Conservation (phyloP, 2,888 invertebrate genomes). For the Octonoba sinensis region DNA sequence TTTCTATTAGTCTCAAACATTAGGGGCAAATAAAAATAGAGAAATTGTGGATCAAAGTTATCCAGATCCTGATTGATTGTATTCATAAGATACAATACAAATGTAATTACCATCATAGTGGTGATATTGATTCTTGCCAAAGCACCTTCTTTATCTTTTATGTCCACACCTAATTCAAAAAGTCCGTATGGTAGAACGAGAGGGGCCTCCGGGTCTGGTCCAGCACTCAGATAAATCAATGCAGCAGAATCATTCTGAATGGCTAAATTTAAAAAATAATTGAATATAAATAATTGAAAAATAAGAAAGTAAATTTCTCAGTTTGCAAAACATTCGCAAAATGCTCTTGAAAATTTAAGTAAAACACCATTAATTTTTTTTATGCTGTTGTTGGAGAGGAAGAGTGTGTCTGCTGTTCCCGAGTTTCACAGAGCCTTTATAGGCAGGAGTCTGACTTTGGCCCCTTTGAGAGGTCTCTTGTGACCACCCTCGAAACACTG, state of each 20-base stretch:
- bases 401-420: too few species aligned
- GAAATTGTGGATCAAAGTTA: too few species aligned
- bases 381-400: too few species aligned
- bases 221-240: conserved; percentile 66
- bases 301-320: neutral
- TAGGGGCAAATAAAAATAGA: too few species aligned
- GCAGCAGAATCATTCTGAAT: conserved; percentile 63
- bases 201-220: conserved; percentile 63
- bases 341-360: neutral
- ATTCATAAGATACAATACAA: too few species aligned
- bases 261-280: conserved; percentile 41
- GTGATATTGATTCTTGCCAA: conserved; percentile 66
- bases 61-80: too few species aligned
- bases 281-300: neutral
- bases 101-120: conserved; percentile 61
- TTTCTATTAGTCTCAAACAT: too few species aligned
- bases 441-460: too few species aligned
- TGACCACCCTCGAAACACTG: too few species aligned
- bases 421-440: too few species aligned
- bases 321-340: neutral
- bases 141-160: conserved; percentile 67
- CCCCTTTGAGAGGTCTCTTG: too few species aligned
- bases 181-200: conserved; percentile 67
- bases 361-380: neutral
- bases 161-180: conserved; percentile 67